Evolutionary conservation across 2,113 vertebrate species (phyloP).

Genomic region (Rhinolophus ferrumequinum): DNA sequence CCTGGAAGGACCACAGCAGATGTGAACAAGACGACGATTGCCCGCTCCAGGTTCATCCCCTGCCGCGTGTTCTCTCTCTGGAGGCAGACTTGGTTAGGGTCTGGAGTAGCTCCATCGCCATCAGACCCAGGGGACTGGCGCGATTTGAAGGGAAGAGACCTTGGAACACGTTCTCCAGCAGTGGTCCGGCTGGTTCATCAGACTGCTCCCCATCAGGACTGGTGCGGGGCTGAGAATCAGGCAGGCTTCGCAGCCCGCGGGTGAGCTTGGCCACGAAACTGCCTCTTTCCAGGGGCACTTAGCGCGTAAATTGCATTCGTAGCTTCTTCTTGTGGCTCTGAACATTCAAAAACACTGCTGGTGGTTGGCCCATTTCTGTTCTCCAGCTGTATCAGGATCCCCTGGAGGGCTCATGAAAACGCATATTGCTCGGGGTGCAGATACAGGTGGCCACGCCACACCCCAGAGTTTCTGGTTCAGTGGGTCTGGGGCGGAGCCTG

Average conservation of each 20-base stretch:
- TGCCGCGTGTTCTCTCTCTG: too few species aligned
- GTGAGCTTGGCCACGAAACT: rapidly evolving
- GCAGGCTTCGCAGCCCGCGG: background rate
- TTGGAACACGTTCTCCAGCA: background rate
- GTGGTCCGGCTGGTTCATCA: background rate
- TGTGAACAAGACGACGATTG: rapidly evolving
- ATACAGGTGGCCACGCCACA: background rate
- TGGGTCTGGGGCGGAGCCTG: background rate
- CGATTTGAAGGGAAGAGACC: background rate
- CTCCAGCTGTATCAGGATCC: background rate
- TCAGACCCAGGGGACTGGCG: background rate
- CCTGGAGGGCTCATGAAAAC: background rate
- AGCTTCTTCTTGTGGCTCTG: background rate
- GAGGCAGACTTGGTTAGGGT: background rate
- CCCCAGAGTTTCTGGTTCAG: background rate
- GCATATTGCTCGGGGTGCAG: background rate
- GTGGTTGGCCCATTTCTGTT: background rate
- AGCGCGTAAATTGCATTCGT: background rate
- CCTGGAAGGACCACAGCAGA: too few species aligned
- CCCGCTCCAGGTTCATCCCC: rapidly evolving
- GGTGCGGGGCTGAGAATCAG: background rate
- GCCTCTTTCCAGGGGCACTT: rapidly evolving
- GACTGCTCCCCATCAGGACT: background rate
- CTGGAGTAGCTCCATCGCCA: background rate
- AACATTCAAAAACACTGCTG: background rate